Percentiles rank a stretch among this genome's conserved stretches.
Conservation (phyloP, 1,140 invertebrate genomes). For the Papilio helenus region DNA sequence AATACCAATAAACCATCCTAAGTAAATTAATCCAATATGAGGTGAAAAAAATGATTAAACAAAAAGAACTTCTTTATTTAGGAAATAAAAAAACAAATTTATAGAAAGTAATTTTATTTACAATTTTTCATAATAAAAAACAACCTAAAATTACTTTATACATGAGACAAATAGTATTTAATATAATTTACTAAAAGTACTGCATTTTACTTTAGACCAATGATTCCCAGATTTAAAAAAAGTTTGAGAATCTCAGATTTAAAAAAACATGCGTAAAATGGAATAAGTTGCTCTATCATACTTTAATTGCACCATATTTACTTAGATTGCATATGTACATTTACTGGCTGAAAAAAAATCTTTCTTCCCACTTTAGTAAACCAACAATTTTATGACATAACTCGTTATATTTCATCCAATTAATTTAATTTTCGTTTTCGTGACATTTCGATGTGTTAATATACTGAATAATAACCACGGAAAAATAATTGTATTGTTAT, state of each 20-base stretch:
- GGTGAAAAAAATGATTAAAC: background rate
- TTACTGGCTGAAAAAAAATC: background rate
- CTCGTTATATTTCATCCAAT: no score
- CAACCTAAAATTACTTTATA: background rate
- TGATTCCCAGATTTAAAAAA: background rate
- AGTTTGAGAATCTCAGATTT: background rate
- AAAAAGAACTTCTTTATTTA: background rate
- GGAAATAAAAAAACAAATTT: background rate
- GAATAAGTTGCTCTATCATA: background rate
- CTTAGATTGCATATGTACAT: no score
- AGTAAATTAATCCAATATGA: background rate
- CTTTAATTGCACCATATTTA: no score
- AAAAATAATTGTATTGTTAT: no score
- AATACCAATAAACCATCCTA: background rate
- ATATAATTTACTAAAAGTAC: background rate
- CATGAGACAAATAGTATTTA: background rate
- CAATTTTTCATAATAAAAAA: background rate
- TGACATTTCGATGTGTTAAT: no score
- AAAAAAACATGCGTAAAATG: background rate
- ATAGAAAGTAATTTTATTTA: slow-evolving; percentile 21
- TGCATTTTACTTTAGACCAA: background rate
- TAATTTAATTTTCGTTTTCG: no score
- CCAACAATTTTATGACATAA: no score
- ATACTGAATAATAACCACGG: no score
- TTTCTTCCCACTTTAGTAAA: background rate